These are phyloP conservation scores for Platichthys flesus DNA, from an alignment of 2,113 vertebrate genomes.

Conservation along the genomic window DNA sequence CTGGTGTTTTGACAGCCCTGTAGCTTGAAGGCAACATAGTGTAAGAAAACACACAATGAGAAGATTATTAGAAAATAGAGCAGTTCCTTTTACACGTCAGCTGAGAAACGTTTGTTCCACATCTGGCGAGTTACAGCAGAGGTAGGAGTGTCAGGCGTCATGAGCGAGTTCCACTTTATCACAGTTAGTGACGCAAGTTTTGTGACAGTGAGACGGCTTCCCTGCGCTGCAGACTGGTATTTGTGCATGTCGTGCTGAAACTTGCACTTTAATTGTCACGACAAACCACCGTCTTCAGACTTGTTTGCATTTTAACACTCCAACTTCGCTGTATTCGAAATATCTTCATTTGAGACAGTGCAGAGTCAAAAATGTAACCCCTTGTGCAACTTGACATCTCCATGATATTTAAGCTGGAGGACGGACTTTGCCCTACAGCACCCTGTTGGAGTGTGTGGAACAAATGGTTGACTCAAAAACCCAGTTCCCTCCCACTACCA, in stretches of 20 bases:
- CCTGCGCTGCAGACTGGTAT: background rate
- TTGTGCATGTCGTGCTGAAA: background rate
- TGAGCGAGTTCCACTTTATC: conserved; percentile 6
- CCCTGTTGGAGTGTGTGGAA: conserved; percentile 36
- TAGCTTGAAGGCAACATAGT: background rate
- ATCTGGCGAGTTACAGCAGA: background rate
- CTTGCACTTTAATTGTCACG: conserved; percentile 1
- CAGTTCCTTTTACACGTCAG: background rate
- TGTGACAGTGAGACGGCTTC: background rate
- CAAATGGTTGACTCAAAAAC: conserved; percentile 56
- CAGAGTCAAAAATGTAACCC: conserved; percentile 9
- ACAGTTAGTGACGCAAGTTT: conserved; percentile 7
- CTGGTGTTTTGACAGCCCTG: background rate
- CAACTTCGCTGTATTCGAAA: background rate
- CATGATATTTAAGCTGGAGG: conserved; percentile 53
- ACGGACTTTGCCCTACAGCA: conserved; percentile 53
- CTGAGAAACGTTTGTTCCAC: background rate
- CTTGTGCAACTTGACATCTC: conserved; percentile 52
- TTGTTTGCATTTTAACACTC: background rate
- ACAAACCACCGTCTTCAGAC: background rate
- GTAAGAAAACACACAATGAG: background rate
- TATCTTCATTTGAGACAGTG: conserved; percentile 17
- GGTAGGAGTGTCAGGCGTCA: background rate
- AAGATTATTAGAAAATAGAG: background rate
- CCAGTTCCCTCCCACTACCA: conserved; percentile 39